A percentile compares a stretch with the other conserved stretches of the same genome.
These are phyloP conservation scores for Maccullochella peelii DNA, from an alignment of 2,113 vertebrate species.

Conservation along the genomic window DNA sequence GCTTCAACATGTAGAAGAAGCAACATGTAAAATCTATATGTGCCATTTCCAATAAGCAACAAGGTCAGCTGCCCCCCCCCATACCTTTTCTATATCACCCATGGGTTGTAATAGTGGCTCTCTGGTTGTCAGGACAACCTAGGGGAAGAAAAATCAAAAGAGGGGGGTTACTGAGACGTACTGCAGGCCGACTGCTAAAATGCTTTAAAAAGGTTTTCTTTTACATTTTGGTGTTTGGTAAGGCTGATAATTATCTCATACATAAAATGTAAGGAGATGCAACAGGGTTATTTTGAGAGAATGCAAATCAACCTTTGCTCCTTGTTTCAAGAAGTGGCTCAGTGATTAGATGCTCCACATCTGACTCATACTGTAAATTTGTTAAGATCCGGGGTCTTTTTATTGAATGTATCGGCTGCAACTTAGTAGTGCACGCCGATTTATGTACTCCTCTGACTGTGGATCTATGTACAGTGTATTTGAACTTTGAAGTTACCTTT, in stretches of 20 bases:
- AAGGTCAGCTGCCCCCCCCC: not conserved
- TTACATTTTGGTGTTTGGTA: too few relatives aligned
- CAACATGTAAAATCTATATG: not conserved
- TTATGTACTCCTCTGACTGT: too few relatives aligned
- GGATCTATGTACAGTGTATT: too few relatives aligned
- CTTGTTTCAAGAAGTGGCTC: not conserved
- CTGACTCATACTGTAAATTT: not conserved
- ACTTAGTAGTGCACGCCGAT: too few relatives aligned
- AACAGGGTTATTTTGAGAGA: too few relatives aligned
- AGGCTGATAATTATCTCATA: too few relatives aligned
- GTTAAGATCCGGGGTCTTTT: too few relatives aligned
- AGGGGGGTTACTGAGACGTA: not conserved
- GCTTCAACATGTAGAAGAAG: constrained; percentile 19
- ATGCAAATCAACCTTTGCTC: not conserved
- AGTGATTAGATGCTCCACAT: too few relatives aligned
- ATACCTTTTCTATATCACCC: constrained; percentile 60
- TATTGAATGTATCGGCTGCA: too few relatives aligned
- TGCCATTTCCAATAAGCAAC: not conserved
- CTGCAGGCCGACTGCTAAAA: not conserved
- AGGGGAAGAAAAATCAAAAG: not conserved
- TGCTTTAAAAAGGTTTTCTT: too few relatives aligned
- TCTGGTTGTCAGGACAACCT: constrained; percentile 43
- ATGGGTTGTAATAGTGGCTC: not conserved
- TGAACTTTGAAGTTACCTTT: too few relatives aligned
- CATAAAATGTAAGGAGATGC: too few relatives aligned